phyloP scores from a whole-genome alignment of 2,113 vertebrate species.

The Hylia prasina region DNA sequence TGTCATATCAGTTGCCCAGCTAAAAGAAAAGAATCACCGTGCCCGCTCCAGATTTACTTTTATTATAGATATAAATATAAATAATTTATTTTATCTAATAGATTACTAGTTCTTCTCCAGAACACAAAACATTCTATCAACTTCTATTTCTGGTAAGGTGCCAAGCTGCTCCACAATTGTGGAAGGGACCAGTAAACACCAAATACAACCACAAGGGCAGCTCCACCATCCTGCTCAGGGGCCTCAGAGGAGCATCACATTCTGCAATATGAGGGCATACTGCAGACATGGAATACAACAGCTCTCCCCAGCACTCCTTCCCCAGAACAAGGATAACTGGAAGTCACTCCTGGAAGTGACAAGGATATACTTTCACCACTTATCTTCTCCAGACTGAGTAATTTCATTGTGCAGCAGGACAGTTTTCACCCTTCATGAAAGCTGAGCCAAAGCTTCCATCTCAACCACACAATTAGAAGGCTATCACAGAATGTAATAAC shows the following conservation, averaged over 20 bases:
- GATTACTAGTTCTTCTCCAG: not conserved
- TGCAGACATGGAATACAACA: not conserved
- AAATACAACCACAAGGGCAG: not conserved
- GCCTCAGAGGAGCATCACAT: not conserved
- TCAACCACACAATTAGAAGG: not conserved
- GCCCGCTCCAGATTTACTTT: not conserved
- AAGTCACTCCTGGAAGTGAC: not conserved
- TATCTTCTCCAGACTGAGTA: not conserved
- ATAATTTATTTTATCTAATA: not conserved
- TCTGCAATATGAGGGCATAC: rapidly evolving
- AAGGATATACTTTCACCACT: conserved; percentile 27
- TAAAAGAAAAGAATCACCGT: not conserved
- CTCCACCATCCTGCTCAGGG: not conserved
- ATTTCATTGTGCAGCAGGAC: not conserved
- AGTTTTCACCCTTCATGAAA: not conserved
- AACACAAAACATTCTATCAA: not conserved
- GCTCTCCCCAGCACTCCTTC: not conserved
- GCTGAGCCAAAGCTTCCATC: not conserved
- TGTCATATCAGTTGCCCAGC: not conserved
- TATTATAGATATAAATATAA: not conserved
- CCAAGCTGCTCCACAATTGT: not conserved
- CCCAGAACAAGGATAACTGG: not conserved
- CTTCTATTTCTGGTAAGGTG: not conserved
- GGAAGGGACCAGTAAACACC: not conserved
- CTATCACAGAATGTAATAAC: not conserved